Conservation (phyloP, 2,113 vertebrate genomes). For the Danio rerio region GRCz12tu NC_133188.1:24395001-24395500, state of each 20-base stretch:
- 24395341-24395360: constrained; percentile 68
- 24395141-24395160: constrained; percentile 5
- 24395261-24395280: constrained; percentile 71
- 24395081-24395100: neutral
- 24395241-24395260: constrained; percentile 48
- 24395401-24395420: constrained; percentile 44
- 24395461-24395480: neutral
- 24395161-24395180: neutral
- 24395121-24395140: neutral
- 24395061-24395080: neutral
- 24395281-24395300: constrained; percentile 75
- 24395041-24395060: neutral
- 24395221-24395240: constrained; percentile 29
- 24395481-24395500: neutral
- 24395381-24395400: constrained; percentile 69
- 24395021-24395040: neutral
- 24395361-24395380: constrained; percentile 66
- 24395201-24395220: constrained; percentile 14
- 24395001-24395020: neutral
- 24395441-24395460: constrained; percentile 53
- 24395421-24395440: constrained; percentile 51
- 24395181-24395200: neutral
- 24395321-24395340: constrained; percentile 70
- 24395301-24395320: constrained; percentile 66
- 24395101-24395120: neutral